Base-by-base conservation (phyloP, 2,888 invertebrate genomes). In the Cecidostiba fungosa region DNA sequence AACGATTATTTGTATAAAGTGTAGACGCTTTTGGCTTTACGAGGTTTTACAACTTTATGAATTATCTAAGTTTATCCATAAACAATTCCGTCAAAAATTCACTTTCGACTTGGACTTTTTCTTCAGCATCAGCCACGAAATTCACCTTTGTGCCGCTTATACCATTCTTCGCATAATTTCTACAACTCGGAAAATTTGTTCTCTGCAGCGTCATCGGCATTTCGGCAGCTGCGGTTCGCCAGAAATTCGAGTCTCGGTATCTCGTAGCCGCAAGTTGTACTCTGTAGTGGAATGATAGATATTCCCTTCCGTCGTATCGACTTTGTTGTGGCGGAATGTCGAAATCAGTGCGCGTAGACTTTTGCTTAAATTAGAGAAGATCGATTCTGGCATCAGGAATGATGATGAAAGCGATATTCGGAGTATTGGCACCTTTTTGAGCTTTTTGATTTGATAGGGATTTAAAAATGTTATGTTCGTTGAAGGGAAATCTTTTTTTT, bases 251-350 rank as follows among this genome's bases (percentile, higher is more conserved):
- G 43, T 43, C 36, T 66, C 14, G 19, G n/a, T 10, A 16, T 36
- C 32, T 29, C 29, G 69, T 29, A 69, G 32, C 69, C 69, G 69
- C 69, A 69, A 69, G 29, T 69, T 69, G 4, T n/a, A 54, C 32
- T 19, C 5, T 29, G 69, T 6, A 43, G 43, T 43, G 32, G 69
- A 69, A 69, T 32, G 69, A 69, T 19, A 72, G 72, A 72, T 72
- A 72, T 72, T 72, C 43, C 12, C 66, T 66, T 23, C 26, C 69
- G 69, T 16, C 19, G 69, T 54, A 54, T 54, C n/a, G 54, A 54
- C 54, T 54, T 54, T 54, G 4, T n/a, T 50, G 14, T 50, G 50
- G 5, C 54, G 62, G 26, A 62, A 62, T 62, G 26, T 26, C 23
- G 14, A 62, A 12, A 62, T 62, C 10, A 0, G 26, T 1, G 3